Conservation (phyloP, 1,140 invertebrate genomes). For the Drosophila ananassae region DNA sequence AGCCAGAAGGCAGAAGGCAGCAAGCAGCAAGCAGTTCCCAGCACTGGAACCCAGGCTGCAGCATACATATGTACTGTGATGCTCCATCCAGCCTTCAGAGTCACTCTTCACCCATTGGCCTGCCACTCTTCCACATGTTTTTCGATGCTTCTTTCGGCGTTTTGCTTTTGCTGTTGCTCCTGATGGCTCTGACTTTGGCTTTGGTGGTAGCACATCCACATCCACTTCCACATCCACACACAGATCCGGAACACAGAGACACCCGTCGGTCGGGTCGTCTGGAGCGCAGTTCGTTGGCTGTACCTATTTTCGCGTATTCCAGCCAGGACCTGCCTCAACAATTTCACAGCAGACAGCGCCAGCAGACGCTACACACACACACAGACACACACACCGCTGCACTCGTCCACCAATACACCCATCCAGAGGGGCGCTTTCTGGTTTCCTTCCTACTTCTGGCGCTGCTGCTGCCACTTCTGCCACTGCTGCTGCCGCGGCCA, state of each 20-base stretch:
- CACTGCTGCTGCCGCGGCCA: neutral
- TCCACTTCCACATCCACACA: neutral
- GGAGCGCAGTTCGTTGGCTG: conserved; percentile 83
- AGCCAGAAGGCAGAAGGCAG: neutral
- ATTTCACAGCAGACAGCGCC: conserved; percentile 54
- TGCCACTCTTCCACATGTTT: conserved; percentile 68
- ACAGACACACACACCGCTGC: conserved; percentile 34
- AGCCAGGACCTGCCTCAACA: conserved; percentile 84
- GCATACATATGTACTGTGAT: conserved; percentile 52
- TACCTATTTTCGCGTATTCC: conserved; percentile 81
- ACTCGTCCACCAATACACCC: conserved; percentile 21
- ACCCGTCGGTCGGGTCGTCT: conserved; percentile 41
- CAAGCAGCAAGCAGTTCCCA: conserved; percentile 13
- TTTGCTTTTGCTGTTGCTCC: conserved; percentile 1
- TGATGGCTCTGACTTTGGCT: conserved; percentile 14
- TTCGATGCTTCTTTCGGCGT: conserved; percentile 43
- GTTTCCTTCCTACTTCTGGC: conserved; percentile 72
- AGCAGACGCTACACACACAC: conserved; percentile 45
- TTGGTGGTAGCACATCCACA: conserved; percentile 52
- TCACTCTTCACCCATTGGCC: conserved; percentile 75
- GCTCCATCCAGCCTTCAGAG: conserved; percentile 29
- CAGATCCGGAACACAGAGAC: conserved; percentile 20
- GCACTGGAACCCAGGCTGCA: conserved; percentile 39
- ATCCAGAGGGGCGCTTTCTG: conserved; percentile 48
- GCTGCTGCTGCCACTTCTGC: conserved; percentile 34